Evolutionary conservation across 2,113 vertebrate genomes (phyloP).

Genomic region (Tauraco erythrolophus): DNA sequence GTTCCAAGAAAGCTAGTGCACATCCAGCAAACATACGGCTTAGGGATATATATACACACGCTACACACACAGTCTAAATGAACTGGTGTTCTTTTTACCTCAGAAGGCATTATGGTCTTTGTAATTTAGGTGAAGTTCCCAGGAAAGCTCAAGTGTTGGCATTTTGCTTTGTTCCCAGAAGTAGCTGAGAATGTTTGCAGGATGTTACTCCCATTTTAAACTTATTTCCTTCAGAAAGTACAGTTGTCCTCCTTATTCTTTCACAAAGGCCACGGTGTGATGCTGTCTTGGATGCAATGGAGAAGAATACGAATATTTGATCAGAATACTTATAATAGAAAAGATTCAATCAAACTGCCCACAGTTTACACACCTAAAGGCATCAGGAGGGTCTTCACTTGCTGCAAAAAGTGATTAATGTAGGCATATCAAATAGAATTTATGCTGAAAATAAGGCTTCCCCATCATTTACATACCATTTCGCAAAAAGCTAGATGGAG

Average conservation of each 20-base stretch:
- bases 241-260: neutral
- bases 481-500: neutral
- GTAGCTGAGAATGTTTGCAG: neutral
- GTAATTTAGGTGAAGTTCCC: neutral
- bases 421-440: neutral
- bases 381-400: neutral
- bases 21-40: conserved; percentile 23
- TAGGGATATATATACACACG: neutral
- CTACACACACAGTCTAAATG: neutral
- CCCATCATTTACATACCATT: fast-evolving
- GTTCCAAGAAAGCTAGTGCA: neutral
- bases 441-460: neutral
- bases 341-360: neutral
- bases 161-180: conserved; percentile 26
- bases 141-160: neutral
- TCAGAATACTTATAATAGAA: neutral
- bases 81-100: conserved; percentile 6
- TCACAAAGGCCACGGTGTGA: neutral
- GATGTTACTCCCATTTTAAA: neutral
- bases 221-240: neutral
- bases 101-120: neutral
- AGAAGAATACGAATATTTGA: neutral
- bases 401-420: neutral
- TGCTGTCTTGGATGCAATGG: neutral
- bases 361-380: neutral